Percentiles rank a stretch among this genome's conserved stretches.
phyloP scores from a whole-genome alignment of 2,113 vertebrate genomes.

The Cyrtonyx montezumae region DNA sequence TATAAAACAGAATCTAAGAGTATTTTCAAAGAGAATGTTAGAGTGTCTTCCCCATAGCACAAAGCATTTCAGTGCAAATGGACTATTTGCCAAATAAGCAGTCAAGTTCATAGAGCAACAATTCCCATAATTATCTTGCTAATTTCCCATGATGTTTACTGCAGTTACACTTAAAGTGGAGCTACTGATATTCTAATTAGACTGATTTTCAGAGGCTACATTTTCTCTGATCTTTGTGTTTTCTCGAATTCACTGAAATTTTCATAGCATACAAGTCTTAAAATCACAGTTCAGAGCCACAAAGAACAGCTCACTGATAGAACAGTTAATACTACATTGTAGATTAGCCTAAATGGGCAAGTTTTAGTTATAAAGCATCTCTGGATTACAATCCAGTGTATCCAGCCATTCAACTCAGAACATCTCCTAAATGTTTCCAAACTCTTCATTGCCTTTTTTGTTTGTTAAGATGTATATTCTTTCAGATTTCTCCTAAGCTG shows the following conservation, averaged over 20 bases:
- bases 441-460: fast-evolving
- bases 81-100: constrained; percentile 1
- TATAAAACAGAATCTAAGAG: not conserved
- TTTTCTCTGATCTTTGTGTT: not conserved
- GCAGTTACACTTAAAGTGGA: not conserved
- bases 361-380: not conserved
- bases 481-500: not conserved
- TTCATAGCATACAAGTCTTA: not conserved
- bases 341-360: not conserved
- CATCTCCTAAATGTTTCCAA: not conserved
- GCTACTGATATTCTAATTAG: constrained; percentile 13
- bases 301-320: not conserved
- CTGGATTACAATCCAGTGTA: fast-evolving
- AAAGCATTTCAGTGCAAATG: not conserved
- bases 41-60: not conserved
- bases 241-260: not conserved
- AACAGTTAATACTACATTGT: not conserved
- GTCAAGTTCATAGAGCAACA: not conserved
- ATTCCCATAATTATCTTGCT: not conserved
- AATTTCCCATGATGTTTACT: not conserved
- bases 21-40: not conserved
- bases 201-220: not conserved
- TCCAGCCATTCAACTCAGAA: not conserved
- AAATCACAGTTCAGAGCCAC: not conserved
- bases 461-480: not conserved